Evolutionary conservation across 2,113 vertebrate species (phyloP).

Genomic region (Polypterus senegalus): DNA sequence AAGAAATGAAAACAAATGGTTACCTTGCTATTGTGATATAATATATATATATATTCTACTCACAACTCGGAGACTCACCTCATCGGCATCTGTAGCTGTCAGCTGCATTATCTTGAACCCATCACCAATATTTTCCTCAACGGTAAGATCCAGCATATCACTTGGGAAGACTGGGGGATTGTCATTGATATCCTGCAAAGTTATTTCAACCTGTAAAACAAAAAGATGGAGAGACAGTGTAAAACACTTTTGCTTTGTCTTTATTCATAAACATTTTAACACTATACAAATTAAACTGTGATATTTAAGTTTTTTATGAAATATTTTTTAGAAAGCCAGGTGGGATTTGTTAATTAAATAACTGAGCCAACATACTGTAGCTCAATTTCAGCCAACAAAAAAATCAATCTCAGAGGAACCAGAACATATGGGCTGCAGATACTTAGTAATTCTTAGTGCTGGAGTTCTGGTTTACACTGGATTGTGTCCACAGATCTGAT

Average conservation of each 20-base stretch:
- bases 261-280: no score
- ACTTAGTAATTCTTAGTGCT: constrained; percentile 33
- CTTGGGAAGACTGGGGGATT: constrained; percentile 92
- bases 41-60: background rate
- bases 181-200: constrained; percentile 93
- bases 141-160: constrained; percentile 78
- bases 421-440: constrained; percentile 33
- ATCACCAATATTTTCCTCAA: constrained; percentile 88
- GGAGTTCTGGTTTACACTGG: constrained; percentile 35
- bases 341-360: no score
- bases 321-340: no score
- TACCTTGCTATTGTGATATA: no score
- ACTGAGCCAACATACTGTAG: no score
- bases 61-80: constrained; percentile 52
- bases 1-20: no score
- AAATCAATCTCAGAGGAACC: background rate
- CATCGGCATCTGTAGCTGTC: constrained; percentile 87
- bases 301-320: no score
- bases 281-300: no score
- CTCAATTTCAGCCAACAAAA: no score
- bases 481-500: constrained; percentile 30
- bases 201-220: constrained; percentile 82
- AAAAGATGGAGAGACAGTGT: constrained; percentile 19
- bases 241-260: constrained; percentile 5
- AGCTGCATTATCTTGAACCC: constrained; percentile 91